Base-by-base conservation (phyloP, 2,888 invertebrate species). In the Phymatocera aterrima region DNA sequence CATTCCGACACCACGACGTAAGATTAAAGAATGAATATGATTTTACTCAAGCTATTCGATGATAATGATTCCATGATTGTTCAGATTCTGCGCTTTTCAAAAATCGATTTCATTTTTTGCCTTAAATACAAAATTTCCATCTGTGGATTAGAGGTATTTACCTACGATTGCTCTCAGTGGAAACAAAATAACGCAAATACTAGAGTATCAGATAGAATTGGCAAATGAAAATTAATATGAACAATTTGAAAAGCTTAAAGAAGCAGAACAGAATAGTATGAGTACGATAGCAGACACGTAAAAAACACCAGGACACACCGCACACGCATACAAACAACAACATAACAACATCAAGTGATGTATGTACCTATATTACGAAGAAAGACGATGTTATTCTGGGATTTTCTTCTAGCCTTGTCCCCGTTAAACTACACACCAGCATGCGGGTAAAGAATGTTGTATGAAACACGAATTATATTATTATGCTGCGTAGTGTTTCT, bases 1-100 rank as follows among this genome's bases (percentile, higher is more conserved):
- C 85, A 82, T 83, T 80, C 48, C 79, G 81, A 84, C 79, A 85
- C 81, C 75, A 84, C 54, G 72, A 61, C 68, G 80, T 80, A 65
- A 78, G 60, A 80, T 75, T 18, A 75, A 78, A n/a, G 37, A 40
- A 60, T 48, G 51, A 68, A 37, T n/a, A n/a, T n/a, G 61, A 75
- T 57, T 37, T 51, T 34, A 54, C 40, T 21, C 51, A 1, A 65
- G 2, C 18, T 24, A 61, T n/a, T 6, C 18, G 12, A 28, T 10
- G 8, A 57, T 21, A 64, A n/a, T 37, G n/a, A n/a, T n/a, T n/a
- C n/a, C n/a, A n/a, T n/a, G n/a, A n/a, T n/a, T n/a, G n/a, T n/a
- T n/a, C n/a, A n/a, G n/a, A n/a, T n/a, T n/a, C n/a, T n/a, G n/a
- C n/a, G n/a, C n/a, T n/a, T n/a, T n/a, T n/a, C n/a, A n/a, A n/a